phyloP scores from a whole-genome alignment of 2,888 invertebrate genomes.

The Thera britannica region DNA sequence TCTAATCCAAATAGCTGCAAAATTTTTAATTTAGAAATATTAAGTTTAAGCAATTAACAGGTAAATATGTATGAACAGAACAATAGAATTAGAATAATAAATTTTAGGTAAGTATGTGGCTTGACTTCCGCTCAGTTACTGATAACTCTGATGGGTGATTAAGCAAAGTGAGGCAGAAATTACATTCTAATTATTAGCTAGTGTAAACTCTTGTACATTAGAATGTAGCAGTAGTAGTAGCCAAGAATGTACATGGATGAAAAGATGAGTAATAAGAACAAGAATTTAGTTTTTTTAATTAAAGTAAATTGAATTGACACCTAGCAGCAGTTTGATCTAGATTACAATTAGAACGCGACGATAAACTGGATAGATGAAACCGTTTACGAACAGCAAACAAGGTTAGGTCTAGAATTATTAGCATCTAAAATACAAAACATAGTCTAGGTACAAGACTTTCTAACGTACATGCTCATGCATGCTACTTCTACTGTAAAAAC shows the following conservation, averaged over 20 bases:
- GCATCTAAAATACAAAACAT: background rate
- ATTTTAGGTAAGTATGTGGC: no score
- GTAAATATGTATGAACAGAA: background rate
- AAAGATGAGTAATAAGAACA: no score
- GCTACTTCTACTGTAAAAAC: conserved; percentile 7
- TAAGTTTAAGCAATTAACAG: no score
- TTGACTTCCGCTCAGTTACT: no score
- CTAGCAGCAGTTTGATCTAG: conserved; percentile 1
- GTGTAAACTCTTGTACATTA: no score
- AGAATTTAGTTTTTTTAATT: no score
- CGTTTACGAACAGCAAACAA: background rate
- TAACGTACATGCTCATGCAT: conserved; percentile 13
- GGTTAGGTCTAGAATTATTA: background rate
- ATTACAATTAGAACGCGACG: background rate
- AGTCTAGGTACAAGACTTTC: background rate
- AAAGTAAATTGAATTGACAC: no score
- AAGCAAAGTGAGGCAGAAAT: no score
- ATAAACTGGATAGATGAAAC: background rate
- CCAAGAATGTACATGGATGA: no score
- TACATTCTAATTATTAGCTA: no score
- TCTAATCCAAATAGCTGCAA: conserved; percentile 43
- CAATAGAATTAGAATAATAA: background rate
- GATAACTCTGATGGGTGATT: no score
- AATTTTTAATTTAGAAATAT: background rate
- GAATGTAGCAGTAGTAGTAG: no score